Base-by-base conservation (phyloP, 2,113 vertebrate species). In the Octodon degus region DNA sequence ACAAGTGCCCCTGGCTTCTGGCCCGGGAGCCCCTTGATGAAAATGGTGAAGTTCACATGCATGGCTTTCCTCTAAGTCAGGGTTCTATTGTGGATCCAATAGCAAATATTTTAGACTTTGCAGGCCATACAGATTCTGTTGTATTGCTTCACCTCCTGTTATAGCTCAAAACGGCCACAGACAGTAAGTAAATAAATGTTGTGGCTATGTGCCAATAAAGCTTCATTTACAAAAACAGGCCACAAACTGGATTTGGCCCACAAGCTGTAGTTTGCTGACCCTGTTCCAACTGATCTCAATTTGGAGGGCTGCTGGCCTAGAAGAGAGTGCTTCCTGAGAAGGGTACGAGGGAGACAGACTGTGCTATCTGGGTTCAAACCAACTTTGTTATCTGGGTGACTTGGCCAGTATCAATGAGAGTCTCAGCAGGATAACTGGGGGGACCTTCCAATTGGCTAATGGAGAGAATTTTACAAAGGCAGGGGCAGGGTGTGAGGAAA, bases 31-130 rank as follows among this genome's bases (percentile, higher is more conserved):
- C 25, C 79, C 62, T 65, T 47, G n/a, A 77, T 82, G 37, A 88
- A 72, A 82, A 89, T 55, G 13, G 74, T 88, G 5, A 76, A 68
- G 81, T 85, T 63, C 81, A 37, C 47, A 67, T 14, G 1, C 47
- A 37, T 19, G 24, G 27, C 74, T 95, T 97, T 91, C 62, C 40
- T 95, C 88, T 74, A 76, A 90, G 90, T 87, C 55, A 80, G 30
- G 53, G 43, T 89, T 55, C 79, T 92, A 4, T 27, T 13, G 34
- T 2, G 11, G 27, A 77, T 68, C 63, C 90, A 92, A 86, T 24
- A 87, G 43, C 70, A 58, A 95, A 47, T 34, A 37, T 40, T 97
- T 93, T 62, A 95, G 86, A 55, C 84, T 89, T 79, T 79, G 60
- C 53, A 83, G 80, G 81, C 80, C 50, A 13, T 37, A 63, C 0